These are phyloP conservation scores for Brachionus angularis DNA, from an alignment of 1,140 invertebrate species.

Conservation along the genomic window DNA sequence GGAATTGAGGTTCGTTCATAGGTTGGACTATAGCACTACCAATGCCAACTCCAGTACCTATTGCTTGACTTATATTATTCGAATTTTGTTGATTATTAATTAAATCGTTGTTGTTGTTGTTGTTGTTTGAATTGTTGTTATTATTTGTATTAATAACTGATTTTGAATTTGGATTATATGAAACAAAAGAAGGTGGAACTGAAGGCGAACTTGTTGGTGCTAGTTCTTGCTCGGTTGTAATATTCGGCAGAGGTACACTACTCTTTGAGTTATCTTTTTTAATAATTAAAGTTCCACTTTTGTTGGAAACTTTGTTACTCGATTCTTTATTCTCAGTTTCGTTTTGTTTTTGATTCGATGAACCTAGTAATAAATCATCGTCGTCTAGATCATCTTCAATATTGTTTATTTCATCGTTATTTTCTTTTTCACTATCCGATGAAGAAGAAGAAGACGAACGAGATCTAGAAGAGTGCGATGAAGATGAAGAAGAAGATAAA, in stretches of 20 bases:
- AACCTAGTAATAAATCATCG: conserved; percentile 5
- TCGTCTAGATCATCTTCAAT: conserved; percentile 27
- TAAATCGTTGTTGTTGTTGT: too few species aligned
- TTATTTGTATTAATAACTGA: conserved; percentile 10
- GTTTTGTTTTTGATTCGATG: too few species aligned
- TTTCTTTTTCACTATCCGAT: conserved; percentile 28
- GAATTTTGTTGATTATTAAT: too few species aligned
- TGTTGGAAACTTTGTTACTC: conserved; percentile 16
- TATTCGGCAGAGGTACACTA: neutral
- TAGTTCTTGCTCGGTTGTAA: too few species aligned
- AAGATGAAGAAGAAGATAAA: conserved; percentile 23
- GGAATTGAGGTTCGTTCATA: conserved; percentile 25
- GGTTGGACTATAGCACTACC: conserved; percentile 24
- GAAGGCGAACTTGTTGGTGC: neutral
- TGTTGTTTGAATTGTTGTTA: neutral
- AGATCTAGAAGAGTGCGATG: conserved; percentile 8
- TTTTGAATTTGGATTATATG: conserved; percentile 33
- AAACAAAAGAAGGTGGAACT: conserved; percentile 11
- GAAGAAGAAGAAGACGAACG: conserved; percentile 36
- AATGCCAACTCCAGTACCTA: neutral
- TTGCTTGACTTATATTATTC: too few species aligned
- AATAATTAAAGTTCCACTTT: conserved; percentile 28
- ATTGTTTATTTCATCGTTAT: conserved; percentile 22
- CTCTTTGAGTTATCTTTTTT: neutral
- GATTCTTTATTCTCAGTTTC: too few species aligned